Conservation (phyloP, 1,140 invertebrate genomes). For the Diachasma alloeum region DNA sequence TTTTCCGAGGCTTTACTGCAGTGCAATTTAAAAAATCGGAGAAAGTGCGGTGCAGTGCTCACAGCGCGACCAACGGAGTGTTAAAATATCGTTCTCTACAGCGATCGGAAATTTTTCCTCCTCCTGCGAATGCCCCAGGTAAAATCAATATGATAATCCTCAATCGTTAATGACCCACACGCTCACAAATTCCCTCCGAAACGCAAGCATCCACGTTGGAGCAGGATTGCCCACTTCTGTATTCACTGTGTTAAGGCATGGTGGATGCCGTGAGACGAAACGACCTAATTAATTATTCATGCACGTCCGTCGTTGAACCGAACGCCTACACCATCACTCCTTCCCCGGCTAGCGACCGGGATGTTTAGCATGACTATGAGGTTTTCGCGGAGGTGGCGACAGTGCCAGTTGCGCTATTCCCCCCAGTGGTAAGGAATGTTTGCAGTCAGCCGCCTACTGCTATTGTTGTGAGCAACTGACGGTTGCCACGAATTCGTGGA, state of each 20-base stretch:
- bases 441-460: background rate
- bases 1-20: too few relatives aligned
- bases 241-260: slow-evolving; percentile 15
- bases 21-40: too few relatives aligned
- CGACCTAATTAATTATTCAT: slow-evolving; percentile 52
- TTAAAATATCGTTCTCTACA: too few relatives aligned
- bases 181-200: slow-evolving; percentile 8
- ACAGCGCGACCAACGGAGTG: too few relatives aligned
- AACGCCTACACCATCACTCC: slow-evolving; percentile 41
- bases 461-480: background rate
- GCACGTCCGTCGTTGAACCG: slow-evolving; percentile 40
- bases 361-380: slow-evolving; percentile 50
- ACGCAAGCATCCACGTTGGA: background rate
- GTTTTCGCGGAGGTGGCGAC: background rate
- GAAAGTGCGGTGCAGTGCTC: too few relatives aligned
- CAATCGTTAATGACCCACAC: background rate
- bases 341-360: slow-evolving; percentile 23
- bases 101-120: too few relatives aligned
- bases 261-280: slow-evolving; percentile 29
- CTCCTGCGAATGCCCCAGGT: too few relatives aligned
- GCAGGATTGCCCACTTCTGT: slow-evolving; percentile 2
- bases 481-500: background rate
- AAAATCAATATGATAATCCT: background rate
- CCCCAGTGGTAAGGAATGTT: background rate
- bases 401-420: background rate